Percentiles rank a stretch among this genome's conserved stretches.
Conservation (phyloP, 2,113 vertebrate genomes). For the Eudorcas thomsonii region DNA sequence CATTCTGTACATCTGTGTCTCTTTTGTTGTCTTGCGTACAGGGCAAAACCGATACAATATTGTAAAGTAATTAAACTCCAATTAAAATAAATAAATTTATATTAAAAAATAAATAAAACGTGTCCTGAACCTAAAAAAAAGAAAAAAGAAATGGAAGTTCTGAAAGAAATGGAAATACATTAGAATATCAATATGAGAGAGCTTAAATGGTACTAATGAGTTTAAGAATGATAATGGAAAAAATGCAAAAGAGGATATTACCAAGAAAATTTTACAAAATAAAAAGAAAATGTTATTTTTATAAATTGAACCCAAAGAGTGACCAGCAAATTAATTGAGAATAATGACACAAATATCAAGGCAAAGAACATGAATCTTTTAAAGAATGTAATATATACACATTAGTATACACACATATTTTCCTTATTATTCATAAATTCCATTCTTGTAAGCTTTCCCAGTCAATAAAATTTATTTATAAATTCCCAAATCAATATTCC, state of each 20-base stretch:
- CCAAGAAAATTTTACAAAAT: background rate
- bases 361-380: background rate
- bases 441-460: background rate
- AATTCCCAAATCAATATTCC: background rate
- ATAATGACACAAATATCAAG: background rate
- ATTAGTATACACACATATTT: background rate
- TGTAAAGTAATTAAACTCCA: no score
- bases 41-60: no score
- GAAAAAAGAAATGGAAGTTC: background rate
- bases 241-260: background rate
- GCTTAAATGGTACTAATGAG: background rate
- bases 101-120: no score
- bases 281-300: background rate
- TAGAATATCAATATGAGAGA: background rate
- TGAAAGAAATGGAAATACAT: background rate
- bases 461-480: background rate
- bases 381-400: background rate
- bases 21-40: no score
- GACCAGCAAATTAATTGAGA: background rate
- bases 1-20: background rate
- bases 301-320: background rate
- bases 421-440: background rate
- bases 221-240: background rate
- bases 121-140: no score
- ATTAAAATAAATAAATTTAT: no score